Evolutionary conservation across 2,888 invertebrate species (phyloP).

Genomic region (Drosophila mettleri): DNA sequence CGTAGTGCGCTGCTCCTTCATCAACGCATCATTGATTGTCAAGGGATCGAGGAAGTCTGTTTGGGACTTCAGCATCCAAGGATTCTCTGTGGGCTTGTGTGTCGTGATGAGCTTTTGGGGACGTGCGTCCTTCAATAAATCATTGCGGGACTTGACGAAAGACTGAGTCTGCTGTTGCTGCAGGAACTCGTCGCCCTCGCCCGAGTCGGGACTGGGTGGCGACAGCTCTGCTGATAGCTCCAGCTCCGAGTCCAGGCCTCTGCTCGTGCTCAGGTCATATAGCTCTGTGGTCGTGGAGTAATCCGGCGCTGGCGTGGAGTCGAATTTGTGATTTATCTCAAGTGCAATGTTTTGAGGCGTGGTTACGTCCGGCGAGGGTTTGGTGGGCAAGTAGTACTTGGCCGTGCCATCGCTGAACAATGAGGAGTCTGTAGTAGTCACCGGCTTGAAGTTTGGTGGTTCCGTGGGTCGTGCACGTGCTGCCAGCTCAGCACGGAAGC

Average conservation of each 20-base stretch:
- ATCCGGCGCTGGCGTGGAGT: conserved; percentile 72
- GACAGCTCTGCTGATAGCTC: conserved; percentile 84
- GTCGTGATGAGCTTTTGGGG: conserved; percentile 60
- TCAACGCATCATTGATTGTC: conserved; percentile 89
- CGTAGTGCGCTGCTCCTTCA: conserved; percentile 81
- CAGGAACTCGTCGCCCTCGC: conserved; percentile 87
- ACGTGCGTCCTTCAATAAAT: conserved; percentile 55
- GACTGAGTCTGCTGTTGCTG: conserved; percentile 90
- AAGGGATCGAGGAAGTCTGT: conserved; percentile 90
- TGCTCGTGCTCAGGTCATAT: conserved; percentile 85
- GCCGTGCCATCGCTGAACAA: conserved; percentile 78
- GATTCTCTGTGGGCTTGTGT: conserved; percentile 82
- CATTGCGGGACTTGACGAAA: conserved; percentile 87
- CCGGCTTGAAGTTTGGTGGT: conserved; percentile 86
- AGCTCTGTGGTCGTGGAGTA: conserved; percentile 80
- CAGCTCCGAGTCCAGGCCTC: conserved; percentile 83
- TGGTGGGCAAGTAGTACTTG: conserved; percentile 82
- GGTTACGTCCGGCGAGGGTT: conserved; percentile 73
- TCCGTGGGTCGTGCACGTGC: conserved; percentile 91
- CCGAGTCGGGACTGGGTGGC: conserved; percentile 85
- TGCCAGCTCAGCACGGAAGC: conserved; percentile 90
- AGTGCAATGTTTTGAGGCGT: conserved; percentile 89
- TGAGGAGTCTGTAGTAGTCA: conserved; percentile 71
- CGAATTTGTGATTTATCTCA: conserved; percentile 77
- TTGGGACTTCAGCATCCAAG: conserved; percentile 86